Evolutionary conservation across 2,888 invertebrate genomes (phyloP).

Genomic region (Drosophila bunnanda): DNA sequence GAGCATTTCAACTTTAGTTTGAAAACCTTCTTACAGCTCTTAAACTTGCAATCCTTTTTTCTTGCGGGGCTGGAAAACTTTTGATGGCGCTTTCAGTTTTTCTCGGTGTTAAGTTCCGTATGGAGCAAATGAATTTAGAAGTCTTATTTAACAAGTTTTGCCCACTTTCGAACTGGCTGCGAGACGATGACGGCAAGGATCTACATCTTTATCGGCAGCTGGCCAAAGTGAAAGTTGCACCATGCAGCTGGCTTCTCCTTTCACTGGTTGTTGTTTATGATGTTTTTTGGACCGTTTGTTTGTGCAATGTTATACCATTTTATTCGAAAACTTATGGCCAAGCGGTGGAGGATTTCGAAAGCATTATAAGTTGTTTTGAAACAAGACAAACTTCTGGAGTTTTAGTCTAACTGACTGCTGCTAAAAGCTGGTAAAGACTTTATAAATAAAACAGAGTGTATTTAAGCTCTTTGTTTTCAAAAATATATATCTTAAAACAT

Average conservation of each 20-base stretch:
- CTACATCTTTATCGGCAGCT: conserved; percentile 66
- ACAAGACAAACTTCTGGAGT: conserved; percentile 5
- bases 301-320: conserved; percentile 58
- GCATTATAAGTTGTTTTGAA: conserved; percentile 50
- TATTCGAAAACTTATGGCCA: conserved; percentile 63
- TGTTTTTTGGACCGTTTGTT: conserved; percentile 30
- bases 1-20: neutral
- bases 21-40: neutral
- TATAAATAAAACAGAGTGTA: neutral
- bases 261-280: neutral
- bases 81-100: conserved; percentile 56
- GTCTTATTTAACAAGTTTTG: conserved; percentile 79
- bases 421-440: neutral
- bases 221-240: conserved; percentile 57
- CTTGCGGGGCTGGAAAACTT: conserved; percentile 37
- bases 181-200: conserved; percentile 2
- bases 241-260: conserved; percentile 37
- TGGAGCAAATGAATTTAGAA: conserved; percentile 75
- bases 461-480: neutral
- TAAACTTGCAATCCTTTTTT: neutral
- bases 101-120: conserved; percentile 75
- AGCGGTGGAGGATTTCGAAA: conserved; percentile 60
- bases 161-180: conserved; percentile 16
- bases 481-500: no score
- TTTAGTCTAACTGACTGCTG: neutral